Conservation (phyloP, 1,140 invertebrate genomes). For the Bombus sibiricus region DNA sequence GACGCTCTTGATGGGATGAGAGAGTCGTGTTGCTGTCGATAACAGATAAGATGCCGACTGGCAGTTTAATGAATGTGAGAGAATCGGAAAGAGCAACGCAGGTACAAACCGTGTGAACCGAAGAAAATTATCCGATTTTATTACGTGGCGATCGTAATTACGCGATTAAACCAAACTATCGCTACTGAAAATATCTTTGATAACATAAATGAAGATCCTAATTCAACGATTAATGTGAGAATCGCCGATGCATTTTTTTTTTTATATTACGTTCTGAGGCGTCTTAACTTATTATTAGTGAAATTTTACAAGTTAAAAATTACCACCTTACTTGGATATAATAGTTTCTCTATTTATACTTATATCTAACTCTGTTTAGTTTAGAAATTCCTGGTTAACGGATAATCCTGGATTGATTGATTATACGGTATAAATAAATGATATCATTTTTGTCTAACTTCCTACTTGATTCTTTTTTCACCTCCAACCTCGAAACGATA, state of each 20-base stretch:
- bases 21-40: constrained; percentile 61
- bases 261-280: not conserved
- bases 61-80: constrained; percentile 74
- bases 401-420: not conserved
- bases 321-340: too few species aligned
- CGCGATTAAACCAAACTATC: not conserved
- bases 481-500: not conserved
- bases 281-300: not conserved
- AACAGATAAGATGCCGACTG: constrained; percentile 69
- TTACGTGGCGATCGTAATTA: not conserved
- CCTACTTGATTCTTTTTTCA: not conserved
- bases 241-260: not conserved
- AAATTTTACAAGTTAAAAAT: not conserved
- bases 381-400: too few species aligned
- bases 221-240: constrained; percentile 4
- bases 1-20: constrained; percentile 12
- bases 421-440: not conserved
- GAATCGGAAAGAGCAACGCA: constrained; percentile 51
- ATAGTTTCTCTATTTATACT: too few species aligned
- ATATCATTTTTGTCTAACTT: not conserved
- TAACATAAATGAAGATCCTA: not conserved
- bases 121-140: constrained; percentile 34
- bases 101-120: constrained; percentile 61
- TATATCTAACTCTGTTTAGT: too few species aligned
- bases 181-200: not conserved